Base-by-base conservation (phyloP, 2,113 vertebrate genomes). In the Pelecanus crispus region DNA sequence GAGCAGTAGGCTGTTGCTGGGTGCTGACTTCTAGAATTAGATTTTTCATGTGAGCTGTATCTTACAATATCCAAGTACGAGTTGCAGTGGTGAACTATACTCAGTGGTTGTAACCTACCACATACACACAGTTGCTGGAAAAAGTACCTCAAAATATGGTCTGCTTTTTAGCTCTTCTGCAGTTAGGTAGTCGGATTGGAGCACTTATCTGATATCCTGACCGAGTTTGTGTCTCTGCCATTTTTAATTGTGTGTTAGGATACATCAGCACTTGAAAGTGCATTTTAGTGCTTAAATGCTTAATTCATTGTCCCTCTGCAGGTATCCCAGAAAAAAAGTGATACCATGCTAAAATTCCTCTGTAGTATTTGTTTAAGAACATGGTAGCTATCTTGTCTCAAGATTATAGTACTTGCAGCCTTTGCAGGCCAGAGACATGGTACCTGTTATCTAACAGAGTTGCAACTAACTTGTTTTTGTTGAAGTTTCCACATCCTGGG, bases 401-500 rank as follows among this genome's bases (percentile, higher is more conserved):
- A 26, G 21, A 25, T 42, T 4, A 70, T 26, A 49, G 47, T 56
- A 25, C 50, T 74, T 80, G 24, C 6, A 63, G 80, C 38, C 38
- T 74, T 95, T 75, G 47, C 44, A 90, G 66, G 31, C 49, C 62
- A 47, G 42, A 21, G 22, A 29, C 3, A 1, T 32, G 40, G 26
- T 74, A 44, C 44, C 59, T 44, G 13, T 88, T 88, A 34, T 6
- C 13, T 86, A 26, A 50, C 45, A 91, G 73, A 44, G 21, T 40
- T 82, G 72, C 32, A 79, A 68, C 47, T 83, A 49, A 66, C 38
- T 65, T 92, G 8, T 19, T 95, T 95, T 74, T 70, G 49, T 93
- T 95, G 17, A 94, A 99, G 99, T 94, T 99, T 98, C 95, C 98
- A 99, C 34, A 97, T 99, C 92, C 96, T 99, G 42, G 99, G 99